phyloP scores from a whole-genome alignment of 2,113 vertebrate genomes.

The Cairina moschata region DNA sequence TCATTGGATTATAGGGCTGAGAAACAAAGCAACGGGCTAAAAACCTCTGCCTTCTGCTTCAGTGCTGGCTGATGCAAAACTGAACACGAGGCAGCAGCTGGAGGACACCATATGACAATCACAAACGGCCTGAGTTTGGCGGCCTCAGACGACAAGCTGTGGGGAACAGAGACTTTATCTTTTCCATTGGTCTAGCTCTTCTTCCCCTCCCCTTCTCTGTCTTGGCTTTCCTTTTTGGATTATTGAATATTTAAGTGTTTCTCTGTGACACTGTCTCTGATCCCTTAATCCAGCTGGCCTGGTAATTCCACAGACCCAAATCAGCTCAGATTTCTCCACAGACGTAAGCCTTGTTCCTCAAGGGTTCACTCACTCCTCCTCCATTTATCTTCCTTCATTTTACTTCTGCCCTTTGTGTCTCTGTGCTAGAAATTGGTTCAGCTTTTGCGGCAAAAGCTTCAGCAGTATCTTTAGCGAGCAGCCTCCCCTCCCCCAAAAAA shows the following conservation, averaged over 20 bases:
- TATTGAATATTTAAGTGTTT: constrained; percentile 71
- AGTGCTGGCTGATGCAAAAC: not conserved
- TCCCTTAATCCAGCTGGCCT: constrained; percentile 73
- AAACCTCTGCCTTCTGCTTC: constrained; percentile 36
- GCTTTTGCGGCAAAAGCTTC: constrained; percentile 51
- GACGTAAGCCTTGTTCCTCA: constrained; percentile 65
- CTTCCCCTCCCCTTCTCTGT: not conserved
- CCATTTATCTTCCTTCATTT: constrained; percentile 53
- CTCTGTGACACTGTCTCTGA: constrained; percentile 69
- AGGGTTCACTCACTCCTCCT: constrained; percentile 53
- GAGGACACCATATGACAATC: not conserved
- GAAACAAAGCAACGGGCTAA: constrained; percentile 18
- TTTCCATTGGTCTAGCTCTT: not conserved
- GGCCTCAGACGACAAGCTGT: not conserved
- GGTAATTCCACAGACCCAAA: constrained; percentile 70
- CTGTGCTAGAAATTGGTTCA: constrained; percentile 62
- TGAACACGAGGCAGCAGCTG: not conserved
- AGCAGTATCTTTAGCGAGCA: constrained; percentile 9
- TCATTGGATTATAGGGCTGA: constrained; percentile 17
- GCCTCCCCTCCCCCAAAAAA: constrained; percentile 8
- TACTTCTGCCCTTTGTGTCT: constrained; percentile 55
- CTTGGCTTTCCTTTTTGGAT: constrained; percentile 52
- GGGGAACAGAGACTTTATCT: not conserved
- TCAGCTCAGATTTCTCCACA: constrained; percentile 69
- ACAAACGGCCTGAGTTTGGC: not conserved